A percentile compares a stretch with the other conserved stretches of the same genome.
Evolutionary conservation across 2,797 vertebrate species (phyloP).

Genomic region (Clarias pachynema): DNA sequence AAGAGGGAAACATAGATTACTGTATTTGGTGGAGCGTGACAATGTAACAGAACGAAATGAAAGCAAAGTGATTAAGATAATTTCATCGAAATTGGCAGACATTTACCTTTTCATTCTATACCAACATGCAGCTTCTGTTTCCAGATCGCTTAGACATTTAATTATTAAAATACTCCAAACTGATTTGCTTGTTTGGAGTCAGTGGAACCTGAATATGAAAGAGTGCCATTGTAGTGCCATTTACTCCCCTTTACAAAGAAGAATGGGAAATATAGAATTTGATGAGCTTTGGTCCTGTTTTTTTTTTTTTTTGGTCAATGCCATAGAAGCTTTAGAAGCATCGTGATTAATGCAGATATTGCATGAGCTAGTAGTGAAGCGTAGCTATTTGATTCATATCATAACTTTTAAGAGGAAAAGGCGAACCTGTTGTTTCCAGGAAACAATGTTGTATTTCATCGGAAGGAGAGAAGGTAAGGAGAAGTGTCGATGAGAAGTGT

Average conservation of each 20-base stretch:
- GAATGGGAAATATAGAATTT: too few relatives aligned
- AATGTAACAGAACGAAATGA: neutral
- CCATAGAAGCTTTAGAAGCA: neutral
- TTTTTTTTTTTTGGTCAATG: neutral
- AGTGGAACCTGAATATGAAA: neutral
- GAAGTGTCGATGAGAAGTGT: neutral
- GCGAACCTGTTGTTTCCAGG: slow-evolving; percentile 15
- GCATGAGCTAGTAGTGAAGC: slow-evolving; percentile 33
- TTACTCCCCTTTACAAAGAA: neutral
- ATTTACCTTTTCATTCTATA: too few relatives aligned
- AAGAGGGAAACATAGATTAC: neutral
- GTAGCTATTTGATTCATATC: neutral
- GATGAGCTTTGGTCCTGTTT: too few relatives aligned
- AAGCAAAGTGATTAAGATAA: slow-evolving; percentile 7
- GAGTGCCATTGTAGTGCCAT: neutral
- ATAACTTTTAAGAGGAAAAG: slow-evolving; percentile 35
- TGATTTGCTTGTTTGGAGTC: neutral
- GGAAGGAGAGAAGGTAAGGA: neutral
- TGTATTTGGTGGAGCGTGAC: neutral
- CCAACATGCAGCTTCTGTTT: neutral
- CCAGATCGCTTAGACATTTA: neutral
- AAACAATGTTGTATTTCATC: slow-evolving; percentile 24
- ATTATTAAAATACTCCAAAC: neutral
- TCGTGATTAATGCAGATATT: neutral
- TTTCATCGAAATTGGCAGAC: neutral